Conservation (phyloP, 2,113 vertebrate species). For the Brachyistius frenatus region DNA sequence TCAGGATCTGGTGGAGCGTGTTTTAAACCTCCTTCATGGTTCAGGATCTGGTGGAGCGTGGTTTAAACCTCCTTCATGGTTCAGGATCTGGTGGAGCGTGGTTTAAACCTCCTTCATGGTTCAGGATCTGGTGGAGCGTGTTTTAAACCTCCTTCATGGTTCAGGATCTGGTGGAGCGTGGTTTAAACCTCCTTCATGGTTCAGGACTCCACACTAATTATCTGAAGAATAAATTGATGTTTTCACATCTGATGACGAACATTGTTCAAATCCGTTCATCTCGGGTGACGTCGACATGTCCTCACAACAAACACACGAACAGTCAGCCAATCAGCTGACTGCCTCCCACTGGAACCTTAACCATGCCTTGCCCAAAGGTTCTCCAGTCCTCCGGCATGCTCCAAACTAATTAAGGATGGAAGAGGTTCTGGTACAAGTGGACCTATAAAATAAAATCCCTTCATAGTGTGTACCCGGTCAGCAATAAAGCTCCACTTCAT, state of each 20-base stretch:
- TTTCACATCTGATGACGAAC: not conserved
- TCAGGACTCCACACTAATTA: too few relatives aligned
- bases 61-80: too few relatives aligned
- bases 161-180: too few relatives aligned
- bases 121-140: too few relatives aligned
- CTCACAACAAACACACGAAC: slow-evolving; percentile 19
- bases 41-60: too few relatives aligned
- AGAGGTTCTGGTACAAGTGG: not conserved
- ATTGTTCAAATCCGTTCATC: not conserved
- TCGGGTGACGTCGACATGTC: not conserved
- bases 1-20: too few relatives aligned
- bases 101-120: too few relatives aligned
- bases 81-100: too few relatives aligned
- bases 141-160: too few relatives aligned
- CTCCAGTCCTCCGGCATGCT: not conserved
- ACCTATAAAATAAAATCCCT: not conserved
- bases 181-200: too few relatives aligned
- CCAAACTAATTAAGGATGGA: not conserved
- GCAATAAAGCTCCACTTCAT: not conserved
- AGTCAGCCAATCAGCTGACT: slow-evolving; percentile 36
- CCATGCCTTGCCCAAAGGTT: not conserved
- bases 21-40: too few relatives aligned
- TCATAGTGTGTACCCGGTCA: not conserved
- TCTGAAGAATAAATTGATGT: too few relatives aligned
- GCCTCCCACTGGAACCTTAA: not conserved